Evolutionary conservation across 1,140 invertebrate species (phyloP).

Genomic region (Cydia strobilella): DNA sequence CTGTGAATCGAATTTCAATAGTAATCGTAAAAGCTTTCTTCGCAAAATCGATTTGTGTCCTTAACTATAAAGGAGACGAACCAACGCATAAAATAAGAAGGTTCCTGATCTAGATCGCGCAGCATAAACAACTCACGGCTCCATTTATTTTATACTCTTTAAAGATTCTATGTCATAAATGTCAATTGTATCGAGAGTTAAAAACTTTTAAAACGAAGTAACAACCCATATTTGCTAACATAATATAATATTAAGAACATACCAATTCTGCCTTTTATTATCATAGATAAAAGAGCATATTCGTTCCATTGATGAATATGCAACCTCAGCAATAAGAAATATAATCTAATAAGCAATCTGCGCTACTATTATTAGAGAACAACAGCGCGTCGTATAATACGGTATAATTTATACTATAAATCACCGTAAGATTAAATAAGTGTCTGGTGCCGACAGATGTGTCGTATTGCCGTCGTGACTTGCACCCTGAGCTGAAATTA

Average conservation of each 20-base stretch:
- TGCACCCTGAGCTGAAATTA: constrained; percentile 36
- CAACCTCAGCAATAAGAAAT: constrained; percentile 2
- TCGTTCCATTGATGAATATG: neutral
- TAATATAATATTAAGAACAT: neutral
- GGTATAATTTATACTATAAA: constrained; percentile 54
- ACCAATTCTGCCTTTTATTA: neutral
- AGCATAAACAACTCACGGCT: constrained; percentile 21
- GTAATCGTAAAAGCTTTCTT: constrained; percentile 15
- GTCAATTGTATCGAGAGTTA: neutral
- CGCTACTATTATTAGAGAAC: constrained; percentile 4
- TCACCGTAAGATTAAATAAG: constrained; percentile 58
- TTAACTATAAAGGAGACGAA: constrained; percentile 14
- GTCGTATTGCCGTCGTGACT: constrained; percentile 48
- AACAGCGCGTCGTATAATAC: constrained; percentile 19
- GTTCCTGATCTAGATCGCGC: constrained; percentile 1
- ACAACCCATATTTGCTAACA: neutral
- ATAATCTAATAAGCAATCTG: constrained; percentile 2
- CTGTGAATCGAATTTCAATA: constrained; percentile 31
- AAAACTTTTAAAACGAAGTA: neutral
- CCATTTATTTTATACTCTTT: constrained; percentile 16
- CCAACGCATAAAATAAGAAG: constrained; percentile 15
- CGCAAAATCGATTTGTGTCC: constrained; percentile 20
- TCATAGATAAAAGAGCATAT: neutral
- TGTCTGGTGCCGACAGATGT: constrained; percentile 55
- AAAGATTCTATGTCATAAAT: neutral